phyloP scores from a whole-genome alignment of 2,888 invertebrate genomes.

The Platycheirus albimanus region DNA sequence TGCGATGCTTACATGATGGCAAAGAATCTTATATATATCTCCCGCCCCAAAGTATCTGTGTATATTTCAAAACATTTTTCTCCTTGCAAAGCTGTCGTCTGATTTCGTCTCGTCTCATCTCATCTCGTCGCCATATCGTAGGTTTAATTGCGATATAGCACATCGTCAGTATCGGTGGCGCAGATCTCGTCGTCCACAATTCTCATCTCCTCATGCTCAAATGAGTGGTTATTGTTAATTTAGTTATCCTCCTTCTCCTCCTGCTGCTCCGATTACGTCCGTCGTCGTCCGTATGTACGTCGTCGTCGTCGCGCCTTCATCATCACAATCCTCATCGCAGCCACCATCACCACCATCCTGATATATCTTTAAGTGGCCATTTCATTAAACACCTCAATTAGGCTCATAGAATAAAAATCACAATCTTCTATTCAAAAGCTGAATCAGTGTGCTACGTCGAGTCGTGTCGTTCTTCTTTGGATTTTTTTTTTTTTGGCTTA shows the following conservation, averaged over 20 bases:
- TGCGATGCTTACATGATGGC: conserved; percentile 16
- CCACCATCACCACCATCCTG: neutral
- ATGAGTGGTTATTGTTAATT: conserved; percentile 70
- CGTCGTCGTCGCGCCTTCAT: neutral
- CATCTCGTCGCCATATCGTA: neutral
- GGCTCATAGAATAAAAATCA: conserved; percentile 57
- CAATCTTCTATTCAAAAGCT: conserved; percentile 50
- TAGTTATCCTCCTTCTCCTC: conserved; percentile 35
- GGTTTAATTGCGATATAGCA: conserved; percentile 57
- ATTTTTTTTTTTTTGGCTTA: neutral
- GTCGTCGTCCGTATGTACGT: neutral
- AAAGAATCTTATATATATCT: conserved; percentile 25
- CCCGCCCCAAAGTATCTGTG: conserved; percentile 30
- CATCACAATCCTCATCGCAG: conserved; percentile 8
- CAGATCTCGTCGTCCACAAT: neutral
- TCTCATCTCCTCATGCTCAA: conserved; percentile 42
- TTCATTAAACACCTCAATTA: conserved; percentile 73
- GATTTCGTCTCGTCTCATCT: neutral
- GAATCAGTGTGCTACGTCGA: neutral
- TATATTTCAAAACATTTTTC: conserved; percentile 14
- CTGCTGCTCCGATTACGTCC: neutral
- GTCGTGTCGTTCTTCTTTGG: neutral
- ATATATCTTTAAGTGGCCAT: conserved; percentile 48
- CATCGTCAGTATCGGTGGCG: conserved; percentile 26
- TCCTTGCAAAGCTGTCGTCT: neutral